phyloP scores from a whole-genome alignment of 1,140 invertebrate species.

The Elysia chlorotica region DNA sequence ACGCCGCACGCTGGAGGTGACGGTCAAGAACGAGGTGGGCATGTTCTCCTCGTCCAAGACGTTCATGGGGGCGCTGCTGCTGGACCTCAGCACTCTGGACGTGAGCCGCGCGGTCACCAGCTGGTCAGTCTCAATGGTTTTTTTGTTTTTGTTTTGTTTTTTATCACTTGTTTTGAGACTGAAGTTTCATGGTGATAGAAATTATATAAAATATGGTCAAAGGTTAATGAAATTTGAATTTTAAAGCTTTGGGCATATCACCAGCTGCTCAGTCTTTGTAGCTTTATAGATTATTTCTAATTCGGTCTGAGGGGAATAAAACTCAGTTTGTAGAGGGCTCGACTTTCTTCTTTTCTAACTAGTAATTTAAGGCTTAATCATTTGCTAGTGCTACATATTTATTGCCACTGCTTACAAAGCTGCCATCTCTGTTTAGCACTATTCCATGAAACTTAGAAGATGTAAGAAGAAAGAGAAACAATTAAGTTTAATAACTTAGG shows the following conservation, averaged over 20 bases:
- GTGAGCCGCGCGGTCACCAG: slow-evolving; percentile 47
- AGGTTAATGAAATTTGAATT: neutral
- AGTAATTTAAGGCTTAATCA: too few relatives aligned
- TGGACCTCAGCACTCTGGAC: slow-evolving; percentile 49
- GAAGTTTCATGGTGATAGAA: neutral
- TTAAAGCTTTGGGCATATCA: neutral
- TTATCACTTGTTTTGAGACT: neutral
- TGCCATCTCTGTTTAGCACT: too few relatives aligned
- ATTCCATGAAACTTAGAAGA: too few relatives aligned
- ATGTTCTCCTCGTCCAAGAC: slow-evolving; percentile 52
- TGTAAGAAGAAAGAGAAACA: too few relatives aligned
- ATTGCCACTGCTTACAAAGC: too few relatives aligned
- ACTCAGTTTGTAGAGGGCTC: neutral
- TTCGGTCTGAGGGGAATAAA: neutral
- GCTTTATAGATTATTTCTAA: neutral
- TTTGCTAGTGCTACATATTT: too few relatives aligned
- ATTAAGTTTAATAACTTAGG: too few relatives aligned
- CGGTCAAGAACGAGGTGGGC: slow-evolving; percentile 53
- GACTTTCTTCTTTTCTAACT: too few relatives aligned
- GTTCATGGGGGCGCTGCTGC: slow-evolving; percentile 45
- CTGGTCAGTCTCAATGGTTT: slow-evolving; percentile 44
- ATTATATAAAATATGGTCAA: neutral
- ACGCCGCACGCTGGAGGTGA: slow-evolving; percentile 42
- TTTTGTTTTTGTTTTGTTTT: too few relatives aligned
- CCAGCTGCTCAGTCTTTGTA: neutral